Evolutionary conservation across 2,888 invertebrate species (phyloP), one percentile per base, ranked within the genome.

Genomic region (Ypsolopha scabrella): DNA sequence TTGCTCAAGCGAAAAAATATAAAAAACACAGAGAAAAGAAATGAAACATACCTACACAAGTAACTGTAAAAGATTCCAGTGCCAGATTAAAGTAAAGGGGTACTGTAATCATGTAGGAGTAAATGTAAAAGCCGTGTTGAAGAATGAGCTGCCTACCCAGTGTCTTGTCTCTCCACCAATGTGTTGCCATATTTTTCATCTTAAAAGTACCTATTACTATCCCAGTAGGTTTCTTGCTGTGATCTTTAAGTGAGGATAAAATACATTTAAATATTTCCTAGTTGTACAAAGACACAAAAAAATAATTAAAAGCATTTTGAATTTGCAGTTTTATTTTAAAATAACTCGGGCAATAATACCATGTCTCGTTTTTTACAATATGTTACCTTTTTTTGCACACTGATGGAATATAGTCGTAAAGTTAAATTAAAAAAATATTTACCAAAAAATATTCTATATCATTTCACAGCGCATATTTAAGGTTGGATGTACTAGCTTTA

Each of bases 121-220:
- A 70, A 74, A 72, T 79, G 75, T 72, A 76, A 78, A 79, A 79
- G 79, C 75, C 70, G 70, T 70, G 73, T 70, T 60, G 62, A 66
- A 67, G 67, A 60, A 63, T 59, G 60, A 59, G 55, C 59, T 44
- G 38, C 38, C 13, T 52, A 46, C 46, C 45, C 46, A 7, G 48
- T 24, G 48, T n/a, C 39, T 9, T 6, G 6, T 10, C 35, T 10
- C 33, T n/a, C 39, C n/a, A n/a, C 10, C 39, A 6, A n/a, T 39
- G 10, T n/a, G 39, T n/a, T n/a, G 39, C n/a, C 9, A n/a, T 6
- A 39, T 39, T 2, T n/a, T 39, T 9, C n/a, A 9, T 39, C 2
- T 3, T 3, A n/a, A 11, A 39, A 39, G 6, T 3, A 39, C 2
- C 1, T 3, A n/a, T 39, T 3, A 2, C 39, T 39, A 3, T 39